phyloP scores from a whole-genome alignment of 2,113 vertebrate genomes.

The Sinosuthora webbiana region DNA sequence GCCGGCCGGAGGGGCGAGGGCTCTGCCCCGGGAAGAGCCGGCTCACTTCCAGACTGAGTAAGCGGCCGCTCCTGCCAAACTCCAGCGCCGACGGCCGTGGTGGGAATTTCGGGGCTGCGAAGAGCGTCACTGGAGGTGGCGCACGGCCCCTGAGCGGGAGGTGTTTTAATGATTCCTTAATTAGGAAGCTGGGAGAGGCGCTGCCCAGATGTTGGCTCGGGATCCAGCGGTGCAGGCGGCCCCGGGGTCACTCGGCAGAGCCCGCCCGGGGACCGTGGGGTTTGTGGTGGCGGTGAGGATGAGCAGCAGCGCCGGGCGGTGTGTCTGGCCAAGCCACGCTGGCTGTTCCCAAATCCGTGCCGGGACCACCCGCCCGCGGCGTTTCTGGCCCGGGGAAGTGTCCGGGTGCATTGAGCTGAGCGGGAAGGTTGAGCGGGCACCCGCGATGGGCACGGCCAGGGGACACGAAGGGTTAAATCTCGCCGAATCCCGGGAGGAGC shows the following conservation, averaged over 20 bases:
- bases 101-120: neutral
- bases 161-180: neutral
- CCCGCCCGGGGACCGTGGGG: rapidly evolving
- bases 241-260: neutral
- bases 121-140: neutral
- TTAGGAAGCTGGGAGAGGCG: neutral
- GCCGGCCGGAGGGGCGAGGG: neutral
- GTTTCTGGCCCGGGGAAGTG: rapidly evolving
- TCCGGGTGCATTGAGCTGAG: rapidly evolving
- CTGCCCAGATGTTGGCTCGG: neutral
- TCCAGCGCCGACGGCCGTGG: neutral
- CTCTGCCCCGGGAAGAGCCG: neutral
- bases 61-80: neutral
- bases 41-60: neutral
- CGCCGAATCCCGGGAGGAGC: neutral
- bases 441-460: neutral
- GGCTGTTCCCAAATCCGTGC: neutral
- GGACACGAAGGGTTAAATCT: neutral
- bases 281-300: neutral
- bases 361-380: neutral
- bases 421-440: rapidly evolving
- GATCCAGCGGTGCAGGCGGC: neutral
- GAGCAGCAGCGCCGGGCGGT: neutral
- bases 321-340: neutral
- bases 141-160: neutral